phyloP scores from a whole-genome alignment of 2,888 invertebrate genomes.

The Drepanosiphum platanoidis region DNA sequence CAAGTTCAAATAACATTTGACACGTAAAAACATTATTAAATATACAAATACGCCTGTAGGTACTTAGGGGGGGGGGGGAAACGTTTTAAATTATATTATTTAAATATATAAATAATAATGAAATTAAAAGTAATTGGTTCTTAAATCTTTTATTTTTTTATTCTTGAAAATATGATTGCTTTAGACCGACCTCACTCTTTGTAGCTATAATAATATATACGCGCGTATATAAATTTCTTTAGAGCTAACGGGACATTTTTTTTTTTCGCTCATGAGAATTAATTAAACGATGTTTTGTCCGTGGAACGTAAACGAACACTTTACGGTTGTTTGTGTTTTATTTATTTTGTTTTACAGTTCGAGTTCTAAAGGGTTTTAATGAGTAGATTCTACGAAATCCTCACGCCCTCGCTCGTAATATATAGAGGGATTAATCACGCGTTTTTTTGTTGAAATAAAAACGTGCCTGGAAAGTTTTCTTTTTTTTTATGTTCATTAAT shows the following conservation, averaged over 20 bases:
- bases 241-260: constrained; percentile 30
- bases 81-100: too few relatives aligned
- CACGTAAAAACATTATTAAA: too few relatives aligned
- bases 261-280: not conserved
- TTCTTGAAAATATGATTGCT: too few relatives aligned
- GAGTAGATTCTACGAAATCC: not conserved
- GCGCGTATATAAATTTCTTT: not conserved
- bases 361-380: not conserved
- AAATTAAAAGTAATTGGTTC: too few relatives aligned
- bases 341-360: not conserved
- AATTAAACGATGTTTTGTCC: constrained; percentile 17
- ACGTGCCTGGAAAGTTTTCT: constrained; percentile 8
- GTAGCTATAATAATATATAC: too few relatives aligned
- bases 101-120: too few relatives aligned
- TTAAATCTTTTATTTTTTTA: too few relatives aligned
- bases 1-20: too few relatives aligned
- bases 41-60: too few relatives aligned
- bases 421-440: constrained; percentile 6
- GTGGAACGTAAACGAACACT: not conserved
- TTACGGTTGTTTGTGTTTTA: not conserved
- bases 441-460: constrained; percentile 24
- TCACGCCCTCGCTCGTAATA: not conserved
- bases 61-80: too few relatives aligned
- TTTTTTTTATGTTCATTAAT: constrained; percentile 17
- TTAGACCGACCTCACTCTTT: too few relatives aligned